phyloP scores from a whole-genome alignment of 2,888 invertebrate species.

The Caenorhabditis becei region DNA sequence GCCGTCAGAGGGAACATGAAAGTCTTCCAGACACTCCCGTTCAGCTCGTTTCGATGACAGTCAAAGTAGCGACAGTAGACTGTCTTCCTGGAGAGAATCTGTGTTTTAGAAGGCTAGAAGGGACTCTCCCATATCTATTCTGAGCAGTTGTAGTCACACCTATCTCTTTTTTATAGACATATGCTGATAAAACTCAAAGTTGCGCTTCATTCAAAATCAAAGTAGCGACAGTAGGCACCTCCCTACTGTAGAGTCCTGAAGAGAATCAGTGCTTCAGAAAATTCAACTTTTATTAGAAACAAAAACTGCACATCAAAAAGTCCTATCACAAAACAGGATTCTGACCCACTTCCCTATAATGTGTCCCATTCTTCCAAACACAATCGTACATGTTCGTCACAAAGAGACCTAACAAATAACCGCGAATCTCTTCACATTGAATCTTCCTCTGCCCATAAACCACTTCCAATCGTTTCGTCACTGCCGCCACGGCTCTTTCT shows the following conservation, averaged over 20 bases:
- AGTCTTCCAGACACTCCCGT: background rate
- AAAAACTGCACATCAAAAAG: too few relatives aligned
- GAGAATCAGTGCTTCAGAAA: too few relatives aligned
- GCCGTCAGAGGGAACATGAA: background rate
- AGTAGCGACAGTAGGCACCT: too few relatives aligned
- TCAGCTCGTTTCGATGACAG: background rate
- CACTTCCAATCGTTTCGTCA: constrained; percentile 16
- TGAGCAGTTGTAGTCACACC: constrained; percentile 19
- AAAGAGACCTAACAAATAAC: too few relatives aligned
- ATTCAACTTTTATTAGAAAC: too few relatives aligned
- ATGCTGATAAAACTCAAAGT: constrained; percentile 10
- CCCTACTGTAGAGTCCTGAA: too few relatives aligned
- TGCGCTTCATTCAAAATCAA: background rate
- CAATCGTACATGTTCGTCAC: too few relatives aligned
- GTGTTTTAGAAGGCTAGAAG: background rate
- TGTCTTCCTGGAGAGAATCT: too few relatives aligned
- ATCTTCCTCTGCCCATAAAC: constrained; percentile 42
- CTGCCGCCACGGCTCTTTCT: constrained; percentile 6
- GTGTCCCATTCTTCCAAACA: too few relatives aligned
- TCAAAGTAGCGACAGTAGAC: constrained; percentile 8
- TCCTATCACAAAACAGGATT: too few relatives aligned
- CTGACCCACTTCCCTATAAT: too few relatives aligned
- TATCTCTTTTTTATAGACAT: constrained; percentile 7
- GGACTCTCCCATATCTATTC: background rate
- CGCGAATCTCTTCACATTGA: constrained; percentile 32